Base-by-base conservation (phyloP, 2,888 invertebrate genomes). In the Adelognathus sp. region DNA sequence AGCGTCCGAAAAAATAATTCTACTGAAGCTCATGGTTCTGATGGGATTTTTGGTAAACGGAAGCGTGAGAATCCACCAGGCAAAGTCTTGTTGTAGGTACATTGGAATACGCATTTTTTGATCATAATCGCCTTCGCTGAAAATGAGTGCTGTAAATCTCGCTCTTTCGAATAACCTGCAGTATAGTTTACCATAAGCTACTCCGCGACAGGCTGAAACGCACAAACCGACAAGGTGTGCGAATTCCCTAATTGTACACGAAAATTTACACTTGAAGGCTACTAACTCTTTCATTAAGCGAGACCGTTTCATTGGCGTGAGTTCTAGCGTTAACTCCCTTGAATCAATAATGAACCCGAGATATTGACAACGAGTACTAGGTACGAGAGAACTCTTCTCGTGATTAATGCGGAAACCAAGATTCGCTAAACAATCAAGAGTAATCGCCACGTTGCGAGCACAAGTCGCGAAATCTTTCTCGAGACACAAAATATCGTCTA, bases 271-370 rank as follows among this genome's bases (percentile, higher is more conserved):
- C 16, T 4, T 31, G 9, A 56, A 44, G 6, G 29, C 44, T 16
- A n/a, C 77, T 54, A 79, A 18, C n/a, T 52, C 16, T 36, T 18
- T 31, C 56, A 24, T 31, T 21, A 63, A 14, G 16, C 39, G 52
- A n/a, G 87, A 88, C 63, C 92, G 66, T 71, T 78, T 80, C 36
- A 67, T 64, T 39, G 16, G 36, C 14, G 50, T 67, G 9, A 71
- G 14, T 50, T 66, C 60, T 18, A 81, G 14, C 9, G 11, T 41
- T 7, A 66, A 73, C 88, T 92, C 60, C 92, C 92, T 29, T 29
- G 61, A 27, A 31, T 75, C 21, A n/a, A 69, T 24, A 29, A 58
- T 31, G 18, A 75, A 61, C 0, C 75, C 75, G 1, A 75, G 39
- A 18, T 36, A 75, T 14, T 16, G 60, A 24, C 75, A 75, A 9